A percentile compares a stretch with the other conserved stretches of the same genome.
Evolutionary conservation across 2,888 invertebrate genomes (phyloP).

Genomic region (Subacronicta megacephala): DNA sequence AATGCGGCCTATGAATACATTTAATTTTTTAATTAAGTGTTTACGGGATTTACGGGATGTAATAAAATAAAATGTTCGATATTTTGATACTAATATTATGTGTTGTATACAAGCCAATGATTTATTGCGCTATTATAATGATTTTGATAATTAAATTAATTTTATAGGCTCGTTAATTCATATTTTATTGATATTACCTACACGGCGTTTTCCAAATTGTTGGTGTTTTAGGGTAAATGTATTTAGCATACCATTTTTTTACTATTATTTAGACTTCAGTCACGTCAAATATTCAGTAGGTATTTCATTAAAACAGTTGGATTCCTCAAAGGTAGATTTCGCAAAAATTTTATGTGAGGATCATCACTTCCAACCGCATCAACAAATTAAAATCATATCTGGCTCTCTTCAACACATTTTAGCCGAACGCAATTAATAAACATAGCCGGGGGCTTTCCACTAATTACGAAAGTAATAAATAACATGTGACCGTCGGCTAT

Average conservation of each 20-base stretch:
- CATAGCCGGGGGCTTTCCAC: conserved; percentile 29
- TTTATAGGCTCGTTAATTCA: conserved; percentile 30
- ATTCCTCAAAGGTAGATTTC: no score
- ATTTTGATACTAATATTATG: conserved; percentile 44
- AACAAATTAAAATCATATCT: conserved; percentile 3
- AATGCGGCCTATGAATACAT: conserved; percentile 42
- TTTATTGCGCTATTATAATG: conserved; percentile 47
- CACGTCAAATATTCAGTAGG: no score
- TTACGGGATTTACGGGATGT: conserved; percentile 45
- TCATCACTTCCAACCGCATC: background rate
- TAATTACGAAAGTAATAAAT: conserved; percentile 67
- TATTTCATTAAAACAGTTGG: no score
- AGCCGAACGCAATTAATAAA: conserved; percentile 13
- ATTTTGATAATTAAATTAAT: conserved; percentile 41
- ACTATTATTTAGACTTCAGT: no score
- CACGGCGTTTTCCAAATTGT: no score
- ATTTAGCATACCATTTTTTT: no score
- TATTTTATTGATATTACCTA: background rate
- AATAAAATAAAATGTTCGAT: conserved; percentile 44
- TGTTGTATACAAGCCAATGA: conserved; percentile 43
- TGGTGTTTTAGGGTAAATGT: no score
- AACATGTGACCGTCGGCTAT: conserved; percentile 63
- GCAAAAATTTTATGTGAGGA: background rate
- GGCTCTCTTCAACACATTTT: conserved; percentile 5
- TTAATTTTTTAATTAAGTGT: conserved; percentile 41